Evolutionary conservation across 53 echinoderm and acorn worm species (phyloP).

Genomic region (Antedon mediterranea): DNA sequence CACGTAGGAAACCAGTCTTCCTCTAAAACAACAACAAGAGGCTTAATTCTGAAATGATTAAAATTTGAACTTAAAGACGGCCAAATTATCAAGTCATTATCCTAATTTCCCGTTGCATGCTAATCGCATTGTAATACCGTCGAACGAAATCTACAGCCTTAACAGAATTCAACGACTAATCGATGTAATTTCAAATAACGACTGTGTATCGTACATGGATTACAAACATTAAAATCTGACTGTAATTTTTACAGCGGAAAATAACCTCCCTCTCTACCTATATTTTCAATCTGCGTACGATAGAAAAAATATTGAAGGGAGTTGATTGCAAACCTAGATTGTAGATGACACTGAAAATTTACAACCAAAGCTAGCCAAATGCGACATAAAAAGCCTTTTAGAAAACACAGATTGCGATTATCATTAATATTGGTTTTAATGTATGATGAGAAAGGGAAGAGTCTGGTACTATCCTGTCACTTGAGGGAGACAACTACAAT

Average conservation of each 20-base stretch:
- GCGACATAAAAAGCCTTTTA: neutral
- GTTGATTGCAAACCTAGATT: neutral
- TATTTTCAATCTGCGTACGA: neutral
- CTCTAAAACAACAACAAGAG: neutral
- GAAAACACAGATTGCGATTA: neutral
- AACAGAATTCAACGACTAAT: neutral
- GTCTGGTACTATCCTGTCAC: neutral
- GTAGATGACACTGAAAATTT: neutral
- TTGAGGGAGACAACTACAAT: neutral
- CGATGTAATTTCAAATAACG: neutral
- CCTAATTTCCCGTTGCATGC: too few relatives aligned
- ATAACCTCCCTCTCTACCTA: neutral
- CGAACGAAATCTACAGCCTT: too few relatives aligned
- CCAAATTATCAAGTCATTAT: too few relatives aligned
- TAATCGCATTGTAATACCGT: too few relatives aligned
- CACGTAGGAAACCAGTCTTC: neutral
- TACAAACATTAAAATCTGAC: neutral
- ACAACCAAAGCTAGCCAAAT: neutral
- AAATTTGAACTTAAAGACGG: neutral
- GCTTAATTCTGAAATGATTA: neutral
- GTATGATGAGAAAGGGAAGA: neutral
- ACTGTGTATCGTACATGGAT: neutral
- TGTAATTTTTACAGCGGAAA: neutral
- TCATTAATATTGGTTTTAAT: neutral
- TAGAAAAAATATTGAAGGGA: neutral